Base-by-base conservation (phyloP, 1,140 invertebrate genomes). In the Hylyphantes graminicola region DNA sequence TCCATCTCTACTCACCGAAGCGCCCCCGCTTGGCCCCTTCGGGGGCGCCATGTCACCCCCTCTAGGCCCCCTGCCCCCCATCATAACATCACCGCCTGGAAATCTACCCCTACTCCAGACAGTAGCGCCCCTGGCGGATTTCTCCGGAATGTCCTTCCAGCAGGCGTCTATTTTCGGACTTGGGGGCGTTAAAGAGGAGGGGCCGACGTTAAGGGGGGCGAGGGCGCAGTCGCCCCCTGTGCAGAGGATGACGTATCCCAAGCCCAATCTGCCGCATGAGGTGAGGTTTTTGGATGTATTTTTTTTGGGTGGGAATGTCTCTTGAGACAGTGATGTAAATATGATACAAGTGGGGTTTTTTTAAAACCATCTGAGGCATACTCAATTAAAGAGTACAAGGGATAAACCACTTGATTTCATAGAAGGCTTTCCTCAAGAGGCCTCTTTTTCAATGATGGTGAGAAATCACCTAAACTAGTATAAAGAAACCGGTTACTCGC, bases 1-100 rank as follows among this genome's bases (percentile, higher is more conserved):
- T 57, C 81, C 86, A 0, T 68, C 73, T 11, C 70, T 86, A 5
- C 53, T 85, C 19, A 55, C 86, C 13, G 75, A 85, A 53, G 77
- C 78, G 15, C 70, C 74, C 10, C 35, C 64, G 12, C 79, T 82
- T 10, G 59, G 54, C n/a, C 75, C 73, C 15, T 75, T 53, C 0
- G 92, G 90, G 85, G 92, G 92, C 19, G 84, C 92, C 19, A 72
- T 76, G 8, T 70, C 84, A 79, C 48, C 81, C 21, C 17, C 72
- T 57, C n/a, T 65, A 73, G 59, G 84, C 10, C 35, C 84, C 67
- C 65, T 85, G 8, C 84, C 84, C 54, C 80, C 87, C 72, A 82
- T 86, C 17, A 78, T 86, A 51, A 83, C 86, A 19, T 67, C 70
- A 12, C 68, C 68, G 10, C 57, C 61, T 12, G 55, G 79, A 12